A percentile compares a stretch with the other conserved stretches of the same genome.
Conservation (phyloP, 2,113 vertebrate genomes). For the Apteryx mantelli region DNA sequence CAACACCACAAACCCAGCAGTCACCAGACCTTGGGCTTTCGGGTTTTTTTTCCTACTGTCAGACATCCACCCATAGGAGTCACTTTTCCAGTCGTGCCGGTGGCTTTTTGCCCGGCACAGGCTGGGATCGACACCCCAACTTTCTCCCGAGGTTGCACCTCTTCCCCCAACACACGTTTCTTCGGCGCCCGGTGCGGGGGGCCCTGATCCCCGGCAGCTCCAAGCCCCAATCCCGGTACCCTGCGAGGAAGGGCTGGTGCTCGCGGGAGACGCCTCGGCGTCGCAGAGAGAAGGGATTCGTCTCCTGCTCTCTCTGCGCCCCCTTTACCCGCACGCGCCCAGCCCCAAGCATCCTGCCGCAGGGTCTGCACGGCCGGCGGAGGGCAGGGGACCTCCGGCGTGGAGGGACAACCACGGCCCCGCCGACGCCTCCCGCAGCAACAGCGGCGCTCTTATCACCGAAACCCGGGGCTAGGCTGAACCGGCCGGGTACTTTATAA, state of each 20-base stretch:
- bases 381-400: no score
- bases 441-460: accelerated
- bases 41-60: neutral
- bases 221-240: neutral
- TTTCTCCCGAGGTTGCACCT: constrained; percentile 8
- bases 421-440: neutral
- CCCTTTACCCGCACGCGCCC: no score
- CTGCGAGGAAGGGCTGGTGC: neutral
- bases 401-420: no score
- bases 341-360: no score
- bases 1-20: neutral
- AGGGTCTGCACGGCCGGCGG: no score
- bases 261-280: accelerated
- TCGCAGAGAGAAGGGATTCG: neutral
- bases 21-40: neutral
- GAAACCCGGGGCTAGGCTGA: neutral
- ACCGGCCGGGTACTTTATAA: neutral
- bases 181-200: neutral
- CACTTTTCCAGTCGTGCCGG: constrained; percentile 43
- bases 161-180: neutral
- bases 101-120: neutral
- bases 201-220: neutral
- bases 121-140: neutral
- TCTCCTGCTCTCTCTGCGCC: neutral
- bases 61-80: neutral